Percentiles rank a stretch among this genome's conserved stretches.
Conservation (phyloP, 1,140 invertebrate species). For the Drosophila rufa region DNA sequence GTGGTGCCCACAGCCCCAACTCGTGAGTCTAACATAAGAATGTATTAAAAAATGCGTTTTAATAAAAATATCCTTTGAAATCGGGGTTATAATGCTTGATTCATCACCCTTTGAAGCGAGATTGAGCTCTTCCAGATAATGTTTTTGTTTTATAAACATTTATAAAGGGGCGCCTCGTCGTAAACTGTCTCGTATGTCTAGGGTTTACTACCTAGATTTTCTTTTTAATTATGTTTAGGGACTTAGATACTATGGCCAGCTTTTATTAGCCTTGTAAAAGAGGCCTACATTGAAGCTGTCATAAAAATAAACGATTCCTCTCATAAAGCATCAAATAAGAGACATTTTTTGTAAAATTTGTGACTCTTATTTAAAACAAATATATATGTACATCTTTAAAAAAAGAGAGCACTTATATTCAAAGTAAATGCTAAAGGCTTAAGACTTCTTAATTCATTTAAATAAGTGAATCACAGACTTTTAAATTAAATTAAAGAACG, state of each 20-base stretch:
- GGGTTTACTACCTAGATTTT: constrained; percentile 4
- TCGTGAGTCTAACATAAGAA: too few relatives aligned
- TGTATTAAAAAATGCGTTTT: too few relatives aligned
- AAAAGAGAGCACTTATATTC: too few relatives aligned
- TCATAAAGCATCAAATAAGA: not conserved
- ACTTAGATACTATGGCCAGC: not conserved
- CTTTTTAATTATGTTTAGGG: not conserved
- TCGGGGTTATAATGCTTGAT: too few relatives aligned
- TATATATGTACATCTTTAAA: too few relatives aligned
- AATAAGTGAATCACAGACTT: not conserved
- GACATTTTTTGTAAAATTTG: not conserved
- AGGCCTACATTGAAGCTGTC: not conserved
- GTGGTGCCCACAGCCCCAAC: too few relatives aligned
- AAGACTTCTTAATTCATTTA: not conserved
- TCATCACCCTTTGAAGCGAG: not conserved
- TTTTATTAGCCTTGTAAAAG: not conserved
- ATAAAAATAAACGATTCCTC: not conserved
- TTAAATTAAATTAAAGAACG: not conserved
- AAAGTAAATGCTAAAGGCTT: too few relatives aligned
- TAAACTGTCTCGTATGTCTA: constrained; percentile 9
- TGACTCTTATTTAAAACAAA: too few relatives aligned
- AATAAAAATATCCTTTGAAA: too few relatives aligned
- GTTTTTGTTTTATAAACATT: not conserved
- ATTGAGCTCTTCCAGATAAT: not conserved
- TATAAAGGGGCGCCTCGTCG: constrained; percentile 9